phyloP scores from a whole-genome alignment of 2,113 vertebrate species.

The Hemibagrus wyckioides region DNA sequence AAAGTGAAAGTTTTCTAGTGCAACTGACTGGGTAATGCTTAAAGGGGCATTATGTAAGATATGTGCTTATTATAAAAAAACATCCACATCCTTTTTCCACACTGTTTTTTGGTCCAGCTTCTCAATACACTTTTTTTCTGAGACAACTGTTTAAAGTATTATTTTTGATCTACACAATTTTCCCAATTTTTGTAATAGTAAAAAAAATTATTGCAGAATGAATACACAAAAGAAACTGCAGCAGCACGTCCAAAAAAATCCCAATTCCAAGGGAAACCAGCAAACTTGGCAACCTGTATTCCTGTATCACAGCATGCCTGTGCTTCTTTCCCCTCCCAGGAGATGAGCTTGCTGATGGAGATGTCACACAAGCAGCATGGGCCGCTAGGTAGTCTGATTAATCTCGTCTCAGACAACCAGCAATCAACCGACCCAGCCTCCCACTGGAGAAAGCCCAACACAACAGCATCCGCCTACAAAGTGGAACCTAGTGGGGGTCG shows the following conservation, averaged over 20 bases:
- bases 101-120: neutral
- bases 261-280: neutral
- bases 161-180: neutral
- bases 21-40: neutral
- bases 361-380: slow-evolving; percentile 52
- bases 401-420: slow-evolving; percentile 60
- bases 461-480: slow-evolving; percentile 31
- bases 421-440: slow-evolving; percentile 26
- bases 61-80: too few relatives aligned
- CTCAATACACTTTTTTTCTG: neutral
- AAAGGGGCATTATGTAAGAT: too few relatives aligned
- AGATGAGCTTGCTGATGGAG: slow-evolving; percentile 42
- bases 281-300: neutral
- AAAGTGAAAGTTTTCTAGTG: neutral
- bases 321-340: slow-evolving; percentile 27
- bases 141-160: neutral
- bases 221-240: too few relatives aligned
- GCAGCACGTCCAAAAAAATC: neutral
- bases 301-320: slow-evolving; percentile 5
- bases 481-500: slow-evolving; percentile 3
- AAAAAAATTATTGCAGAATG: too few relatives aligned
- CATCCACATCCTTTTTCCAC: too few relatives aligned
- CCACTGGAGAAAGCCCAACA: slow-evolving; percentile 44
- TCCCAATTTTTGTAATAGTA: too few relatives aligned
- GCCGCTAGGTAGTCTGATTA: slow-evolving; percentile 62